Percentiles rank a stretch among this genome's conserved stretches.
Conservation (phyloP, 2,113 vertebrate genomes). For the Oncorhynchus masou region DNA sequence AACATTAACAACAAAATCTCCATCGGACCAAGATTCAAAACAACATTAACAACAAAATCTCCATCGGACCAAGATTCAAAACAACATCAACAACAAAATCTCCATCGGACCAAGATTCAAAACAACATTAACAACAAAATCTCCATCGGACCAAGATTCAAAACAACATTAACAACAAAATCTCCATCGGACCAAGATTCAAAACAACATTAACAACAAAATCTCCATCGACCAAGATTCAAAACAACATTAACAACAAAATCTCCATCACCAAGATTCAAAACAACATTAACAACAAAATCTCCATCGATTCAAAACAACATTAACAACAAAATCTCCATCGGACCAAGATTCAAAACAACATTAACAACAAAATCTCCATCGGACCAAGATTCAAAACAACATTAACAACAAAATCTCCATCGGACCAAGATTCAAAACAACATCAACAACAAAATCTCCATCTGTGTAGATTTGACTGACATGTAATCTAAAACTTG, state of each 20-base stretch:
- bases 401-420: conserved; percentile 15
- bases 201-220: too few relatives aligned
- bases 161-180: background rate
- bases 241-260: too few relatives aligned
- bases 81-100: conserved; percentile 2
- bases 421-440: background rate
- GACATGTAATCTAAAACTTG: background rate
- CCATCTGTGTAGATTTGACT: background rate
- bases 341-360: too few relatives aligned
- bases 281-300: too few relatives aligned
- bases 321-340: conserved; percentile 17
- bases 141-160: too few relatives aligned
- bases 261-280: conserved; percentile 18
- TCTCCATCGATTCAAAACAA: too few relatives aligned
- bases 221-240: too few relatives aligned
- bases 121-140: too few relatives aligned
- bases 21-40: background rate
- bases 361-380: too few relatives aligned
- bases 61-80: too few relatives aligned
- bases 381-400: too few relatives aligned
- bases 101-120: background rate
- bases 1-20: conserved; percentile 15
- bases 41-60: too few relatives aligned
- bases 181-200: conserved; percentile 11
- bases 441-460: background rate